Base-by-base conservation (phyloP, 2,113 vertebrate genomes). In the Micromys minutus region DNA sequence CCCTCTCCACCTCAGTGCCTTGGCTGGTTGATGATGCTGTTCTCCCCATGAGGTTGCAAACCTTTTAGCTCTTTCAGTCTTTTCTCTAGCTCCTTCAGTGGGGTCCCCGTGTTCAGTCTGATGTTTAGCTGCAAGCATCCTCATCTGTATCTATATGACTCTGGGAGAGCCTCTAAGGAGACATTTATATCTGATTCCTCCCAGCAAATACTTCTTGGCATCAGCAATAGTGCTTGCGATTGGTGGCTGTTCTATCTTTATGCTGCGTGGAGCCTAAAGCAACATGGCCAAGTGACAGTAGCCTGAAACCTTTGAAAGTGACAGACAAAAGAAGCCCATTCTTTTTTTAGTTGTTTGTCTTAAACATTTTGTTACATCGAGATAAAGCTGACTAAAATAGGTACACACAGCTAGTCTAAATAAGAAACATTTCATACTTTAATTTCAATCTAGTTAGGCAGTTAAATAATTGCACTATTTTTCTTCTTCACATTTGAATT, bases 381-480 rank as follows among this genome's bases (percentile, higher is more conserved):
- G n/a, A 76, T 31, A 77, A 95, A 94, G 17, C 61, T 50, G 10
- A 22, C 2, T 67, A 13, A 67, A 34, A 67, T 10, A 67, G 17
- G 45, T 13, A 74, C 47, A 94, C 1, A 87, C 1, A 76, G 21
- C 79, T 52, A 92, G 57, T 42, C 50, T 71, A 39, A 94, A 90
- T 87, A 24, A 93, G 52, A 89, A 96, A 90, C 50, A 76, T 84
- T 75, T 74, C 17, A 79, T 63, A 61, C 42, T 93, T 96, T 81
- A 83, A 65, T 91, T 93, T 96, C 26, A 94, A 61, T 80, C n/a
- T 57, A 96, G 36, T 39, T 89, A n/a, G 39, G 13, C 63, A 63
- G 6, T 93, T 71, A 96, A 90, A 80, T 88, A 91, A 92, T 0
- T 92, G 31, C 83, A 19, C 45, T 59, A 50, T 61, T 57, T 69